phyloP scores from a whole-genome alignment of 2,113 vertebrate genomes.

The Camelus bactrianus region DNA sequence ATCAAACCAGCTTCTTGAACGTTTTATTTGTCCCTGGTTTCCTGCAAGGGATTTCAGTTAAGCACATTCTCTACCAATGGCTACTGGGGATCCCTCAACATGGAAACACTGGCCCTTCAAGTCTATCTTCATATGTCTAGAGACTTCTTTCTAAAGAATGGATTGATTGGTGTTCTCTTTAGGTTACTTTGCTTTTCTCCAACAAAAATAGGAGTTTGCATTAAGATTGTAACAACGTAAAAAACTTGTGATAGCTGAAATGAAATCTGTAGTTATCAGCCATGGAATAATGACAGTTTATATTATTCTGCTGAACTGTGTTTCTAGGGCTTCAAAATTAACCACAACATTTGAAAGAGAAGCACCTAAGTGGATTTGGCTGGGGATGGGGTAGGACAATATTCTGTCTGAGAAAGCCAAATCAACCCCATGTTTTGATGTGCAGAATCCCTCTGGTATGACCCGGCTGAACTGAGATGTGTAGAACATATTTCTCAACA shows the following conservation, averaged over 20 bases:
- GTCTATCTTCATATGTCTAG: background rate
- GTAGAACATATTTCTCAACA: background rate
- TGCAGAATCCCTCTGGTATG: background rate
- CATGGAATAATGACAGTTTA: background rate
- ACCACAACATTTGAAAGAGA: background rate
- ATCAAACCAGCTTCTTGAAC: background rate
- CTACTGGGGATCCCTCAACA: background rate
- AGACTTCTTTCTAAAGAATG: background rate
- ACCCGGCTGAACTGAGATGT: background rate
- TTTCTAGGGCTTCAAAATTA: slow-evolving; percentile 27
- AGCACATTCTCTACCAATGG: background rate
- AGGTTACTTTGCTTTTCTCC: background rate
- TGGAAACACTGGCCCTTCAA: background rate
- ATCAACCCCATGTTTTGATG: background rate
- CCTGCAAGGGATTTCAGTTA: slow-evolving; percentile 34
- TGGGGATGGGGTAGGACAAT: background rate
- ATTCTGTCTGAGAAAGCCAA: background rate
- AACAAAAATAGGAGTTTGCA: background rate
- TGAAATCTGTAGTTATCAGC: background rate
- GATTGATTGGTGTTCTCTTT: background rate
- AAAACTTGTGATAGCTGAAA: background rate
- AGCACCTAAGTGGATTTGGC: background rate
- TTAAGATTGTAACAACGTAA: background rate
- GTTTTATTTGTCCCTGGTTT: background rate
- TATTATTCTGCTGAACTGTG: background rate